These are phyloP conservation scores for Andrena bucephala DNA, from an alignment of 2,888 invertebrate species.

Conservation along the genomic window DNA sequence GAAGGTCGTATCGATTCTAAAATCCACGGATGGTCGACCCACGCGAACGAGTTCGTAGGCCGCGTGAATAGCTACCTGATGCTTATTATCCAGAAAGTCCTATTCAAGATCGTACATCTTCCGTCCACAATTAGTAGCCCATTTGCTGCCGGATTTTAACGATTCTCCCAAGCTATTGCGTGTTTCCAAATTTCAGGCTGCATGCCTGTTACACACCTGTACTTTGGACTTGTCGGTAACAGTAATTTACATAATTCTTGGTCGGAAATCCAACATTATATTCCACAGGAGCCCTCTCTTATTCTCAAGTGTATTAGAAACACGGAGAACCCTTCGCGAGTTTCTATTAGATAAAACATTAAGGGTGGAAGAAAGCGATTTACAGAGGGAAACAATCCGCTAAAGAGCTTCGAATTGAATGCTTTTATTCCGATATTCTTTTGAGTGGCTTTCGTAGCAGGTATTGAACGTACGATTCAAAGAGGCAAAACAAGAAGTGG, in stretches of 20 bases:
- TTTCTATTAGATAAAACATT: too few species aligned
- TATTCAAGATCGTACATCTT: conserved; percentile 53
- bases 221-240: neutral
- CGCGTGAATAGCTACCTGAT: conserved; percentile 69
- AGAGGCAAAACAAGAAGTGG: neutral
- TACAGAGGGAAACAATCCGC: too few species aligned
- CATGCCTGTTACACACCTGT: neutral
- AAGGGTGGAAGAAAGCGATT: too few species aligned
- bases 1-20: conserved; percentile 75
- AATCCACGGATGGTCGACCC: conserved; percentile 69
- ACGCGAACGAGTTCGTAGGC: conserved; percentile 72
- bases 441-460: neutral
- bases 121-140: conserved; percentile 42
- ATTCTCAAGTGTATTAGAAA: too few species aligned
- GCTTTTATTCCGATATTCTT: neutral
- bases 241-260: too few species aligned
- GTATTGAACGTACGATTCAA: neutral
- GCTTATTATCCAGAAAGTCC: conserved; percentile 62
- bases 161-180: neutral
- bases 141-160: conserved; percentile 9
- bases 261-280: too few species aligned
- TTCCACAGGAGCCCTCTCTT: too few species aligned
- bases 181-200: neutral
- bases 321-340: neutral
- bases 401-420: too few species aligned